Percentiles rank a stretch among this genome's conserved stretches.
Conservation (phyloP, 2,888 invertebrate species). For the Eupithecia subumbrata region DNA sequence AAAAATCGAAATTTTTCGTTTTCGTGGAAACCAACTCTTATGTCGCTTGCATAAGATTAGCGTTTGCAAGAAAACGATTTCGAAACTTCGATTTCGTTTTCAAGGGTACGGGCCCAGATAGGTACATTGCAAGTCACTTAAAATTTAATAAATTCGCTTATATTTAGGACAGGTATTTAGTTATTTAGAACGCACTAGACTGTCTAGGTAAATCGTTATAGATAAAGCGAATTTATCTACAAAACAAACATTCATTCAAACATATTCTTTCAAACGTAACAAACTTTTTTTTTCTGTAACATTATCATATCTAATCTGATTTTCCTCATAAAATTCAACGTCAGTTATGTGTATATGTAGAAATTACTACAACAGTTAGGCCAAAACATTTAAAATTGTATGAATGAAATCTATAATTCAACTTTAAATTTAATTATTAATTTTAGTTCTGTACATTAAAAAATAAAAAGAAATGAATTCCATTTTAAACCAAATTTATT, state of each 20-base stretch:
- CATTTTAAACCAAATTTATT: conserved; percentile 52
- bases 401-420: neutral
- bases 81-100: too few species aligned
- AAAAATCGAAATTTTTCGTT: too few species aligned
- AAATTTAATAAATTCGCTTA: conserved; percentile 56
- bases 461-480: conserved; percentile 38
- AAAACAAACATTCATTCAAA: neutral
- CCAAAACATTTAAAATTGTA: neutral
- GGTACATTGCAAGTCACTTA: conserved; percentile 38
- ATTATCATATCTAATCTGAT: conserved; percentile 23
- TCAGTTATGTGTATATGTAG: neutral
- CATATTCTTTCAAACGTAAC: conserved; percentile 46
- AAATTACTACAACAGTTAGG: neutral
- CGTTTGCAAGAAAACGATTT: too few species aligned
- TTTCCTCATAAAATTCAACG: neutral
- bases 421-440: neutral
- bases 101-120: neutral
- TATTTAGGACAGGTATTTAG: conserved; percentile 28
- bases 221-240: conserved; percentile 3
- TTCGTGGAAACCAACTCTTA: too few species aligned
- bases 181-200: neutral
- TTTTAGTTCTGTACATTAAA: conserved; percentile 6
- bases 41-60: too few species aligned
- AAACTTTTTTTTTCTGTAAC: conserved; percentile 42
- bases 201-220: neutral